phyloP scores from a whole-genome alignment of 2,113 vertebrate genomes.

The Monopterus albus region DNA sequence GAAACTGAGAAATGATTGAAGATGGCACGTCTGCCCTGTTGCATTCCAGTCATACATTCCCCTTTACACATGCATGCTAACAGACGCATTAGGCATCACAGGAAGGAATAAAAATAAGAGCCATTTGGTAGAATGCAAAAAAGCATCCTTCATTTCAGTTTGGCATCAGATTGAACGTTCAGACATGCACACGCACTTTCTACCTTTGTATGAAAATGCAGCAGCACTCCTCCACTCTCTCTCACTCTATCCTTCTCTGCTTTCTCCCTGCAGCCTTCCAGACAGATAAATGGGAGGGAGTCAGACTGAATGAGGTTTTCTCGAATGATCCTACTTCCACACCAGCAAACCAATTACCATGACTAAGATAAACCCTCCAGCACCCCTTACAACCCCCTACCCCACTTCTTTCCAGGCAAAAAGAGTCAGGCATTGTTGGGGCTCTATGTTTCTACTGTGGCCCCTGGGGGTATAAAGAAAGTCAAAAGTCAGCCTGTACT shows the following conservation, averaged over 20 bases:
- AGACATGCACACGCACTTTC: slow-evolving; percentile 63
- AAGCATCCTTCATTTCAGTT: slow-evolving; percentile 66
- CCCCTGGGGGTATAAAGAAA: slow-evolving; percentile 42
- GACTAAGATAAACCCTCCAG: slow-evolving; percentile 84
- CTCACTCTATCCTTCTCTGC: slow-evolving; percentile 44
- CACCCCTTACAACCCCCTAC: slow-evolving; percentile 22
- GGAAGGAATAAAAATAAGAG: slow-evolving; percentile 41
- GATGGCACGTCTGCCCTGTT: slow-evolving; percentile 15
- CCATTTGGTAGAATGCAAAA: slow-evolving; percentile 56
- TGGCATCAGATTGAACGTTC: slow-evolving; percentile 75
- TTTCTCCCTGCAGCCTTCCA: slow-evolving; percentile 70
- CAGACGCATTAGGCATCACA: slow-evolving; percentile 3
- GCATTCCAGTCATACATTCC: slow-evolving; percentile 2
- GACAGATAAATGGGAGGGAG: slow-evolving; percentile 83
- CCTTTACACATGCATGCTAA: neutral
- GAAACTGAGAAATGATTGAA: slow-evolving; percentile 62
- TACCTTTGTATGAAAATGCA: slow-evolving; percentile 77
- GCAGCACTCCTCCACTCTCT: slow-evolving; percentile 56
- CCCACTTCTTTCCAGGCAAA: slow-evolving; percentile 55
- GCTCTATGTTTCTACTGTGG: slow-evolving; percentile 39
- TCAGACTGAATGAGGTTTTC: slow-evolving; percentile 82
- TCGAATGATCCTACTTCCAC: slow-evolving; percentile 83
- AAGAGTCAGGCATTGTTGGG: slow-evolving; percentile 70
- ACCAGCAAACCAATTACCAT: slow-evolving; percentile 86
- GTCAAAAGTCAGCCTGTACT: slow-evolving; percentile 63